Evolutionary conservation across 1,140 invertebrate genomes (phyloP).

Genomic region (Gryllus bimaculatus): DNA sequence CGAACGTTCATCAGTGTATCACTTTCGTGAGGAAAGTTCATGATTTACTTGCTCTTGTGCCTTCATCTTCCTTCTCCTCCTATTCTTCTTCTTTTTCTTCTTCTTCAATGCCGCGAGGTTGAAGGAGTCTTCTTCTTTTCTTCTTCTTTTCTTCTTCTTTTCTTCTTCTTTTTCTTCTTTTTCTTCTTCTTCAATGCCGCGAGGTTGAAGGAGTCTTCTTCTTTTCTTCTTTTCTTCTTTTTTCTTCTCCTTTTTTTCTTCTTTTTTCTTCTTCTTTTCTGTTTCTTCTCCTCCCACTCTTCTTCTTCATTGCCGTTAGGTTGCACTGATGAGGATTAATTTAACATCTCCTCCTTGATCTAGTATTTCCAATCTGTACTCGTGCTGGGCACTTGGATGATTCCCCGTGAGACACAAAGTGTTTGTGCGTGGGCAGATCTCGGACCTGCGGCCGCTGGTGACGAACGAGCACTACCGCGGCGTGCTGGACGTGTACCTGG

Average conservation of each 20-base stretch:
- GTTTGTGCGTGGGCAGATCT: no score
- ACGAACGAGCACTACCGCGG: slow-evolving; percentile 53
- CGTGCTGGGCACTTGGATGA: neutral
- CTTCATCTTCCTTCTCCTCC: neutral
- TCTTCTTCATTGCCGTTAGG: neutral
- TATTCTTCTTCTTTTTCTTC: neutral
- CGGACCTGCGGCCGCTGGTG: slow-evolving; percentile 47
- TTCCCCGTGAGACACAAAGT: no score
- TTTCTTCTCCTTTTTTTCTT: neutral
- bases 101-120: neutral
- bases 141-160: neutral
- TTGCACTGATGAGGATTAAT: neutral
- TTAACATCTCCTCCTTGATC: neutral
- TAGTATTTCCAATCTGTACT: neutral
- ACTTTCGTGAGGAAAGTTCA: no score
- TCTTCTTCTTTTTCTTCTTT: neutral
- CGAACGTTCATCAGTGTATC: no score
- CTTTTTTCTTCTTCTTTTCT: neutral
- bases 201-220: no score
- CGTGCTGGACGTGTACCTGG: slow-evolving; percentile 62
- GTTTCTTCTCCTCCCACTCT: neutral
- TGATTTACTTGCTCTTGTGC: neutral
- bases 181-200: no score
- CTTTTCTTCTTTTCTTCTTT: neutral
- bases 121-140: neutral